A percentile compares a stretch with the other conserved stretches of the same genome.
Evolutionary conservation across 2,113 vertebrate genomes (phyloP).

Genomic region (Camelus bactrianus): DNA sequence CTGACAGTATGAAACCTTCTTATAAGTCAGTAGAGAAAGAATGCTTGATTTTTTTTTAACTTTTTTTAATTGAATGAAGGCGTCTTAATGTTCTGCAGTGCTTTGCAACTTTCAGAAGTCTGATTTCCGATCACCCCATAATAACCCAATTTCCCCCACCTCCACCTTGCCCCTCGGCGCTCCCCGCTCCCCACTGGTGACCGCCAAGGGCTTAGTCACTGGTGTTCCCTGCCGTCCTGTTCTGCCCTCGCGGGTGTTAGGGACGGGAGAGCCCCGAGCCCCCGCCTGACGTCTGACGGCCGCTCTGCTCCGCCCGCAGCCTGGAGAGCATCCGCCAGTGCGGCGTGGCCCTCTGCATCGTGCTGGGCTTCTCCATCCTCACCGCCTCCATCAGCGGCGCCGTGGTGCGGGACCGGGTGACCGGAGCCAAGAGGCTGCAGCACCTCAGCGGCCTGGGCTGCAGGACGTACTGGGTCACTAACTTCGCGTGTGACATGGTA

Average conservation of each 20-base stretch:
- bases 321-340: slow-evolving; percentile 89
- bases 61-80: neutral
- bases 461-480: slow-evolving; percentile 86
- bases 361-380: slow-evolving; percentile 87
- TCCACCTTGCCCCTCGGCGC: neutral
- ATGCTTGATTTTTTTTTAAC: neutral
- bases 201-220: no score
- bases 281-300: rapidly evolving
- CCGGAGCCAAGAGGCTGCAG: slow-evolving; percentile 85
- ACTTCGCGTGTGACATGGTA: slow-evolving; percentile 89
- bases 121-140: neutral
- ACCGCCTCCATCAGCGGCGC: slow-evolving; percentile 82
- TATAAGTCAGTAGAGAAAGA: neutral
- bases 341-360: slow-evolving; percentile 87
- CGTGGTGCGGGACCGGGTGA: slow-evolving; percentile 84
- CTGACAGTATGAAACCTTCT: neutral
- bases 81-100: neutral
- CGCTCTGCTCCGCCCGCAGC: slow-evolving; percentile 67
- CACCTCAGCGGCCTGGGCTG: slow-evolving; percentile 86
- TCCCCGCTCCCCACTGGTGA: no score
- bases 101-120: neutral
- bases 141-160: neutral
- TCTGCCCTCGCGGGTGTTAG: no score
- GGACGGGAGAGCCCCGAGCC: neutral
- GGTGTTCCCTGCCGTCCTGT: no score